Evolutionary conservation across 2,113 vertebrate genomes (phyloP), one percentile per base, ranked within the genome.

Genomic region (Baryphthengus martii): DNA sequence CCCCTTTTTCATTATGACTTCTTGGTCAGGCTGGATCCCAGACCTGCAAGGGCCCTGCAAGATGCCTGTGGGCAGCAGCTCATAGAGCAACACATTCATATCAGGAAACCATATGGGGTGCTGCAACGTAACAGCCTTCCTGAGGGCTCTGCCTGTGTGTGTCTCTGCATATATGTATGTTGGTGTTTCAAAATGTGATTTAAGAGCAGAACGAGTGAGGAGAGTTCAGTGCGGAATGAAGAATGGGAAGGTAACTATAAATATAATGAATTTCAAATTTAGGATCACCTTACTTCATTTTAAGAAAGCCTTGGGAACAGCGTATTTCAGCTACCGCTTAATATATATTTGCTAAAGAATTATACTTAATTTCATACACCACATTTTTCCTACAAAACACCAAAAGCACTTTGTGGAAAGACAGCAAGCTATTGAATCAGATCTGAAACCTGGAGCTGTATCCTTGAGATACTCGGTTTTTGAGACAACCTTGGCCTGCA

Each of bases 1-100:
- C 95, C 37, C 77, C 78, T 80, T 40, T 97, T 86, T 96, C 31
- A 0, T 31, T 97, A 74, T 96, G 95, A 97, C 68, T 94, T 73
- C 42, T 85, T 62, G 95, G 65, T 77, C 77, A 52, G 55, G 77
- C 80, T 85, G 59, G 26, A 56, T 71, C 78, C 70, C 86, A 71
- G 85, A 67, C 31, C 59, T 72, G 62, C 45, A 23, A 50, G 63
- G 76, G 44, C 73, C 45, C 84, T 68, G 95, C 50, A 80, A 44
- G 85, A 91, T n/a, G 71, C n/a, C 68, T 74, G 85, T 1, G 40
- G 56, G 78, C 58, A 90, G 73, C 4, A 15, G 44, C 72, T 49
- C 62, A 13, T 7, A 75, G 53, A 88, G 89, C 72, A 68, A 35
- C 66, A 88, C 58, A 63, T 85, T 96, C 83, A 61, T 89, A 71